Percentiles rank a stretch among this genome's conserved stretches.
Conservation (phyloP, 30 jellyfish, hydroid and myxozoan species). For the Rhopilema esculentum region DNA sequence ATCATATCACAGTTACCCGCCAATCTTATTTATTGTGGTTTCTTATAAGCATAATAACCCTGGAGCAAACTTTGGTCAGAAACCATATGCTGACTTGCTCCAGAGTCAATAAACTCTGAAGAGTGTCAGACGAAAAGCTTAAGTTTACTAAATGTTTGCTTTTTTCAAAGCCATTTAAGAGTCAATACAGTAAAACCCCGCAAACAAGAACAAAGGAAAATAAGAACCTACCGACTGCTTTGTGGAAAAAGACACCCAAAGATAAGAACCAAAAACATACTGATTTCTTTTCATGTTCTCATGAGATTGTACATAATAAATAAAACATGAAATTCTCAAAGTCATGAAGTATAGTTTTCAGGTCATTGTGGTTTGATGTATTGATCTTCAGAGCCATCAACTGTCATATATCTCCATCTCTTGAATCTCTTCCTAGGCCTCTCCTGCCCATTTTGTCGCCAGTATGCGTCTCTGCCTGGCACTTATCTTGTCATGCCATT, state of each 20-base stretch:
- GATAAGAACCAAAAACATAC: constrained; percentile 37
- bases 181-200: constrained; percentile 16
- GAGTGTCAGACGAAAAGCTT: too few species aligned
- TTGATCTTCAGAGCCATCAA: constrained; percentile 47
- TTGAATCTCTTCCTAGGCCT: constrained; percentile 49
- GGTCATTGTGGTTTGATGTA: constrained; percentile 38
- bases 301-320: constrained; percentile 9
- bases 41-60: background rate
- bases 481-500: constrained; percentile 58
- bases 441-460: constrained; percentile 54
- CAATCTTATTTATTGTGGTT: constrained; percentile 23
- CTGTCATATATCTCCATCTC: constrained; percentile 22
- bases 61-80: background rate
- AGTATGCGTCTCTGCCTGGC: constrained; percentile 55
- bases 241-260: constrained; percentile 13
- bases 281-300: constrained; percentile 15
- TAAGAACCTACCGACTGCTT: constrained; percentile 15
- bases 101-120: too few species aligned
- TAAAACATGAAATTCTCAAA: constrained; percentile 11
- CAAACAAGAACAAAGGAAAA: constrained; percentile 24
- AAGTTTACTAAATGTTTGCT: too few species aligned
- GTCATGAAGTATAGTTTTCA: constrained; percentile 51
- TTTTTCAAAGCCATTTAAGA: background rate
- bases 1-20: constrained; percentile 34
- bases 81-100: too few species aligned